A percentile compares a stretch with the other conserved stretches of the same genome.
Conservation (phyloP, 2,797 vertebrate genomes). For the Tokudaia tokunoshimensis region DNA sequence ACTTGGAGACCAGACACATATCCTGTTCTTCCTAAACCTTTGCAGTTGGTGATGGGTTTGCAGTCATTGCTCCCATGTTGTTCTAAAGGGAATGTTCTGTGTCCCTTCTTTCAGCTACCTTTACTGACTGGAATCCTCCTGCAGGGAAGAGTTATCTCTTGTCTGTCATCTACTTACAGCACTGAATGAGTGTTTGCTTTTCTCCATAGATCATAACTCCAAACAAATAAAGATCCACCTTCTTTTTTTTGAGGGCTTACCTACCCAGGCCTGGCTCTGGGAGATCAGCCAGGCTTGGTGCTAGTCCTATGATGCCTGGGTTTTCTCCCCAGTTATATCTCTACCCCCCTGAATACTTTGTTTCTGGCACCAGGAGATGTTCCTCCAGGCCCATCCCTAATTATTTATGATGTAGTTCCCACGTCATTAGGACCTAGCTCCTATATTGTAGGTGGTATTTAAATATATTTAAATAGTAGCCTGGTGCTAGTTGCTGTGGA, state of each 20-base stretch:
- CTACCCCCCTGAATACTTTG: neutral
- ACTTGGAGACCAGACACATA: neutral
- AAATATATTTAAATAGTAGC: neutral
- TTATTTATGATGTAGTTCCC: neutral
- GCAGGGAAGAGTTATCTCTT: neutral
- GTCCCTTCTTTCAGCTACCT: neutral
- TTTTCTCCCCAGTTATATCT: neutral
- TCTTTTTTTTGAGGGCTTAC: neutral
- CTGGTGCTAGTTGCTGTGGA: neutral
- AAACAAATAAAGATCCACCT: too few relatives aligned
- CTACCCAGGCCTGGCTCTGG: neutral
- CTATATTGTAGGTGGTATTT: neutral
- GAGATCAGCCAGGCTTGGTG: neutral
- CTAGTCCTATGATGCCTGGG: neutral
- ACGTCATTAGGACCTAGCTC: neutral
- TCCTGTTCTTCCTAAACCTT: neutral
- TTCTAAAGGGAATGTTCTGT: neutral
- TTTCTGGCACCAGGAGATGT: neutral
- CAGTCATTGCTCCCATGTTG: neutral
- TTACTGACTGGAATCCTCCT: neutral
- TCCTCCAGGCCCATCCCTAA: neutral
- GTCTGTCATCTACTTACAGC: neutral
- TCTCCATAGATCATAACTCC: neutral
- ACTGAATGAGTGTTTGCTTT: neutral
- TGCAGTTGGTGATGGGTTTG: neutral